Base-by-base conservation (phyloP, 2,888 invertebrate genomes). In the Stegana nigrithorax region DNA sequence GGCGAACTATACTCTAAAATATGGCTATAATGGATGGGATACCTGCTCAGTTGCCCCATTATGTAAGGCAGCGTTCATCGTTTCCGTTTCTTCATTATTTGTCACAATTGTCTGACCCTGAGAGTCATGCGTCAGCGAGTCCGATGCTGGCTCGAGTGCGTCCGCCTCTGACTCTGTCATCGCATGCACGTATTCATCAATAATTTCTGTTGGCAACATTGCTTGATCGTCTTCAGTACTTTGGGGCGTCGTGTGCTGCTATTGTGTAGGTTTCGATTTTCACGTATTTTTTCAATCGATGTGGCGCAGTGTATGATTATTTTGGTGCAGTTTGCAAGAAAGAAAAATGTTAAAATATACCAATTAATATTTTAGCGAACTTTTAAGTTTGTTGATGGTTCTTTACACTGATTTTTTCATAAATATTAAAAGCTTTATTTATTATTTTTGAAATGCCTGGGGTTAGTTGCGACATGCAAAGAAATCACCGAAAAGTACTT, bases 71-170 rank as follows among this genome's bases (percentile, higher is more conserved):
- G n/a, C n/a, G n/a, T n/a, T n/a, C 69, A 66, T 73, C 66, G 62
- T 67, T 78, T 75, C 78, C 72, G 73, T 66, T 73, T 77, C 72
- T 74, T 78, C 73, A 81, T 80, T 77, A 80, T n/a, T n/a, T n/a
- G n/a, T 29, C n/a, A 55, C 60, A 53, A 59, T 62, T 62, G 64
- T 64, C n/a, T 59, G 56, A 29, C 26, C 39, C n/a, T n/a, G n/a
- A n/a, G n/a, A n/a, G 17, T 53, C 58, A 12, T 27, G 32, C 8
- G 56, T 32, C n/a, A 26, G 36, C 7, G 23, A 36, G n/a, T 65
- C 39, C 50, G 27, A 53, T 62, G 58, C 56, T 59, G n/a, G 42
- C 42, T 42, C 59, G 25, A 17, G 56, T 23, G 29, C 57, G 42
- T 19, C 42, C 21, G 17, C 39, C 1, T 17, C 19, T 6, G 12